Evolutionary conservation across 1,140 invertebrate genomes (phyloP), one percentile per base, ranked within the genome.

Genomic region (Drosophila mauritiana): DNA sequence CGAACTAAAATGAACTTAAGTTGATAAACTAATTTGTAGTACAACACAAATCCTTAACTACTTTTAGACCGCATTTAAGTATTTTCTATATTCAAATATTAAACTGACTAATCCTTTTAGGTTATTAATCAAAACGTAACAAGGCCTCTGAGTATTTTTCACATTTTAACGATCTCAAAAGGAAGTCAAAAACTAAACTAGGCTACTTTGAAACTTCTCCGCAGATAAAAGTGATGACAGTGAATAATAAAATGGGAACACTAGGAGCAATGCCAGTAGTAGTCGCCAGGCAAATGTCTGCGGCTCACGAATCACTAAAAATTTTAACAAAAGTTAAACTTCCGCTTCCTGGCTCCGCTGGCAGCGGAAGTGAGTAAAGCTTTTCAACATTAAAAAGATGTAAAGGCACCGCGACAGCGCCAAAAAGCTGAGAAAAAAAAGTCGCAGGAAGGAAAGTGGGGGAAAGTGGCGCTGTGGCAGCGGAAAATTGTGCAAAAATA

Each of bases 301-400:
- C 65, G 52, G 17, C 62, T 57, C 80, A 80, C 83, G 83, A 88
- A 89, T 88, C 83, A 89, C 83, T 88, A 88, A 88, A 88, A 88
- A 77, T 88, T 89, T 77, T 79, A 74, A 88, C 80, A 90, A 89
- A 89, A 89, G 85, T 89, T 89, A 89, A 89, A 89, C 84, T 89
- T 89, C 84, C 84, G 84, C 55, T 89, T 89, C 84, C 84, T 86
- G 83, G 59, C 65, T 76, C 79, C 58, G 78, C 74, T 57, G 64
- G 54, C 56, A 78, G 40, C 85, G 84, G 84, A 89, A 89, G 84
- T 80, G 73, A 84, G 84, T 80, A 89, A 89, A 90, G 84, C 85
- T 90, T 88, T 89, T 90, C 85, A 84, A 84, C 84, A 90, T 90
- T 89, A 90, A 89, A 89, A 88, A 89, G 80, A 89, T 89, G 84